These are phyloP conservation scores for Cabera pusaria DNA, from an alignment of 2,888 invertebrate species.

Conservation along the genomic window DNA sequence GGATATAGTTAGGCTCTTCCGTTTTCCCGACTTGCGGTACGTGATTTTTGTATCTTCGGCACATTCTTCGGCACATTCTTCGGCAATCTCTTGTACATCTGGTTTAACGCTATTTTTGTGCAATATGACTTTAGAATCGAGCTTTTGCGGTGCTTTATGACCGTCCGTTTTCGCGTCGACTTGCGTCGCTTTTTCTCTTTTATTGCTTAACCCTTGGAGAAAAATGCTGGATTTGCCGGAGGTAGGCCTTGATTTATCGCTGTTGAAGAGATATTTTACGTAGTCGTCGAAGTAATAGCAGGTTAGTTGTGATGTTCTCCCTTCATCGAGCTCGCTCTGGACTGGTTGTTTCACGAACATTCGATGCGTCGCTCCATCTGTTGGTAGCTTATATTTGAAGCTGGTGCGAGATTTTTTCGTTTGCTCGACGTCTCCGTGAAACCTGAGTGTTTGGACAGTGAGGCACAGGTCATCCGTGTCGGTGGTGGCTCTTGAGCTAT, in stretches of 20 bases:
- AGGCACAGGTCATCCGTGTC: slow-evolving; percentile 56
- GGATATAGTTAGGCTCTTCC: slow-evolving; percentile 74
- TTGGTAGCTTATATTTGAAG: slow-evolving; percentile 65
- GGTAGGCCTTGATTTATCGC: slow-evolving; percentile 58
- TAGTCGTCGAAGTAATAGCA: slow-evolving; percentile 69
- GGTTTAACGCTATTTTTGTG: slow-evolving; percentile 33
- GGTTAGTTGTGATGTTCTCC: slow-evolving; percentile 56
- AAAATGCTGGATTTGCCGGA: slow-evolving; percentile 62
- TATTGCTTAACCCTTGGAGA: slow-evolving; percentile 43
- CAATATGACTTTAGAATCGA: slow-evolving; percentile 37
- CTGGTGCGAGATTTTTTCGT: slow-evolving; percentile 56
- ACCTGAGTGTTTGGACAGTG: slow-evolving; percentile 70
- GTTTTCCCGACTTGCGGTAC: slow-evolving; percentile 59
- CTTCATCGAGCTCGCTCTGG: slow-evolving; percentile 46
- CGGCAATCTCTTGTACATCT: slow-evolving; percentile 27
- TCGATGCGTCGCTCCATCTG: slow-evolving; percentile 55
- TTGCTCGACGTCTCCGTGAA: slow-evolving; percentile 57
- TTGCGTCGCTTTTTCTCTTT: slow-evolving; percentile 55
- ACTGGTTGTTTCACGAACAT: slow-evolving; percentile 72
- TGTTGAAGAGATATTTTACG: slow-evolving; percentile 59
- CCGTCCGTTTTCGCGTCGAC: slow-evolving; percentile 38
- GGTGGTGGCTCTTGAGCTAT: slow-evolving; percentile 33
- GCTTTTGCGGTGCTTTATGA: slow-evolving; percentile 39
- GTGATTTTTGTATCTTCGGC: slow-evolving; percentile 55
- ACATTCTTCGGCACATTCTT: slow-evolving; percentile 32